These are phyloP conservation scores for Drosophila parvula DNA, from an alignment of 1,140 invertebrate species.

Conservation along the genomic window DNA sequence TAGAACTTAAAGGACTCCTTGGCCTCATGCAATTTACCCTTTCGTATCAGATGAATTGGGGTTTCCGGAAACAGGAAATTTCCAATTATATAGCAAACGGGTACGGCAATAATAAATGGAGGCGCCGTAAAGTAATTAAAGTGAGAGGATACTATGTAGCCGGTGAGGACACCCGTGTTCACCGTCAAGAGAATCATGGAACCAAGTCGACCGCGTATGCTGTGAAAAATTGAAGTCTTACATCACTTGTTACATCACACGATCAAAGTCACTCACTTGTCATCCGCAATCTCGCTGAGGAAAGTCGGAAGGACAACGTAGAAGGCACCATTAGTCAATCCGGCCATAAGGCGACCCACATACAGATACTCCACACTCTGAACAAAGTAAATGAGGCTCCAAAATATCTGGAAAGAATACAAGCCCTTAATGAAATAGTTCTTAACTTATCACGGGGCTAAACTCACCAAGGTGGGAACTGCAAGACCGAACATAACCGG, in stretches of 20 bases:
- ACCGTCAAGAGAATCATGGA: conserved; percentile 92
- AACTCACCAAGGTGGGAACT: conserved; percentile 50
- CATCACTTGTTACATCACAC: not conserved
- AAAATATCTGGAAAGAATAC: conserved; percentile 37
- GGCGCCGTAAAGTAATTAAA: conserved; percentile 88
- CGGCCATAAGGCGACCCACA: conserved; percentile 78
- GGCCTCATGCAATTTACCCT: conserved; percentile 87
- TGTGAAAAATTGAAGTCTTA: conserved; percentile 68
- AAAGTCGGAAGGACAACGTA: conserved; percentile 67
- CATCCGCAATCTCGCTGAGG: conserved; percentile 71
- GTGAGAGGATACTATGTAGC: conserved; percentile 89
- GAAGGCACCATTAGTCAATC: conserved; percentile 70
- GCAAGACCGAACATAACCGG: conserved; percentile 46
- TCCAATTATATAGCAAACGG: conserved; percentile 87
- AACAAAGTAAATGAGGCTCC: conserved; percentile 56
- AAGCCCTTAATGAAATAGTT: not conserved
- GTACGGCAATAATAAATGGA: conserved; percentile 87
- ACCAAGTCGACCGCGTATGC: conserved; percentile 90
- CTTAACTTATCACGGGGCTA: rapidly evolving
- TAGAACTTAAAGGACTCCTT: conserved; percentile 86
- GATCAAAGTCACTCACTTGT: conserved; percentile 36
- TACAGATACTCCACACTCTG: conserved; percentile 70
- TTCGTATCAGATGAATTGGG: conserved; percentile 88
- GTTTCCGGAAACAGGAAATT: conserved; percentile 92
- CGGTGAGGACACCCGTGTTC: conserved; percentile 90